phyloP scores from a whole-genome alignment of 2,797 vertebrate genomes.

The Tenualosa thibaudeaui region DNA sequence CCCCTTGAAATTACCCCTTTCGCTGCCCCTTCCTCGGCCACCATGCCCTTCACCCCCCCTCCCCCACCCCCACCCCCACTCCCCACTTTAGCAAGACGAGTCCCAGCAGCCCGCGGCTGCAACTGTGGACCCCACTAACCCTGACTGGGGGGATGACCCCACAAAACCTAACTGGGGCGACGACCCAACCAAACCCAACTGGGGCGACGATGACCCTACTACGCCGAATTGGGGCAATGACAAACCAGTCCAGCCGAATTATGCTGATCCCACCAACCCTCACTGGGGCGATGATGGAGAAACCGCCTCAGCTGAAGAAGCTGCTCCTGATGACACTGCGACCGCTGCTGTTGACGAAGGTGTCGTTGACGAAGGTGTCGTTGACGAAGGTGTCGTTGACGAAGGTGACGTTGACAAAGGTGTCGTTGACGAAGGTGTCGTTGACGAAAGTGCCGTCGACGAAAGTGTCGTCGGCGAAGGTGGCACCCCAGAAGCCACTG shows the following conservation, averaged over 20 bases:
- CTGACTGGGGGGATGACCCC: constrained; percentile 39
- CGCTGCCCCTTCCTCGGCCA: constrained; percentile 44
- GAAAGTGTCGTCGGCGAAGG: neutral
- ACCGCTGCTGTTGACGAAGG: neutral
- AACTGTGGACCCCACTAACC: neutral
- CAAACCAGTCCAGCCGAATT: constrained; percentile 24
- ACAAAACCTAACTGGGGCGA: constrained; percentile 64
- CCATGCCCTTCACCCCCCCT: constrained; percentile 34
- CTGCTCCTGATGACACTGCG: neutral
- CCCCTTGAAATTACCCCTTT: constrained; percentile 25
- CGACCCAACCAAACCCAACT: constrained; percentile 64
- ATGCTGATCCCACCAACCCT: constrained; percentile 56
- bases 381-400: neutral
- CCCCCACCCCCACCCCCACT: constrained; percentile 38
- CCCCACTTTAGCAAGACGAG: constrained; percentile 46
- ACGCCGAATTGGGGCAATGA: constrained; percentile 66
- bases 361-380: neutral
- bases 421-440: neutral
- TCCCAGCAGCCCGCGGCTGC: constrained; percentile 27
- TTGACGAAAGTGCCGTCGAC: neutral
- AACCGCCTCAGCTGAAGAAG: neutral
- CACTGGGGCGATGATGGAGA: constrained; percentile 48
- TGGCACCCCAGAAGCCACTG: neutral
- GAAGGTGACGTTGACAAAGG: neutral
- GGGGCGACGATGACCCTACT: constrained; percentile 70